A percentile compares a stretch with the other conserved stretches of the same genome.
Evolutionary conservation across 2,113 vertebrate genomes (phyloP).

Genomic region (Hyaena hyaena): DNA sequence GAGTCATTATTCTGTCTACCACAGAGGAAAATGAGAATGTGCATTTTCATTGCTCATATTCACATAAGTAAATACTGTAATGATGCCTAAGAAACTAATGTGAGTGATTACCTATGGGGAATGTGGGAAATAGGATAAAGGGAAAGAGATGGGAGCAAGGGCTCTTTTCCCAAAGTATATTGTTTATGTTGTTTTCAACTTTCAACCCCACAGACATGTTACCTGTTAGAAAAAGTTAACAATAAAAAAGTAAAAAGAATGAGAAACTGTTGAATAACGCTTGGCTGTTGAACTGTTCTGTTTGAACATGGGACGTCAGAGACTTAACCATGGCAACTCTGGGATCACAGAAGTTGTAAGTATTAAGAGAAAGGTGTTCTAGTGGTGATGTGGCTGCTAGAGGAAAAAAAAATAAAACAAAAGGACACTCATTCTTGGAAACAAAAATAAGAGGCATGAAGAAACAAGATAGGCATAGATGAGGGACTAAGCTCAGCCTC

Average conservation of each 20-base stretch:
- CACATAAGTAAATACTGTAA: not conserved
- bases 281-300: not conserved
- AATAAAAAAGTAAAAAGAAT: not conserved
- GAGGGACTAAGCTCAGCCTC: not conserved
- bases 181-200: conserved; percentile 2
- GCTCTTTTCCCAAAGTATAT: not conserved
- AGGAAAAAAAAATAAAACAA: not conserved
- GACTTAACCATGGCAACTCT: not conserved
- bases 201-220: not conserved
- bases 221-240: not conserved
- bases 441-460: not conserved
- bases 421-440: not conserved
- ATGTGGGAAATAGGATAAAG: not conserved
- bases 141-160: not conserved
- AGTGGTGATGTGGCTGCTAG: not conserved
- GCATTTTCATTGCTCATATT: not conserved
- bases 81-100: not conserved
- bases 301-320: not conserved
- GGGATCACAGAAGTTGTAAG: not conserved
- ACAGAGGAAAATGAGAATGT: not conserved
- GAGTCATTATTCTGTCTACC: not conserved
- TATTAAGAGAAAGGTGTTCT: not conserved
- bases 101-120: not conserved
- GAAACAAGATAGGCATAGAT: not conserved
- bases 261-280: not conserved